A percentile compares a stretch with the other conserved stretches of the same genome.
Evolutionary conservation across 64 coral and sea anemone genomes (phyloP).

Genomic region (Cladopsammia gracilis): DNA sequence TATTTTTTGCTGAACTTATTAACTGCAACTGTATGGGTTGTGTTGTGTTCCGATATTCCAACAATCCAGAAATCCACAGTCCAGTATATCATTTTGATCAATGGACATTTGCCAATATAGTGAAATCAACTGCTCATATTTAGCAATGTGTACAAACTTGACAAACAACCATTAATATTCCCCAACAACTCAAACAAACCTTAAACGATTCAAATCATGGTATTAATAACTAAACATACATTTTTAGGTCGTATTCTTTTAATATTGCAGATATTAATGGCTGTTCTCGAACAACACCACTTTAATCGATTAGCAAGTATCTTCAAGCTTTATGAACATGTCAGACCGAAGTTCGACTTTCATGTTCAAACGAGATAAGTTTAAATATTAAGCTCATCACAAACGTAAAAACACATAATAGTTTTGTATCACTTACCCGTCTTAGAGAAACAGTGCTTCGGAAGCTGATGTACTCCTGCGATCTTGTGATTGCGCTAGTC

Average conservation of each 20-base stretch:
- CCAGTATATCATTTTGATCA: too few species aligned
- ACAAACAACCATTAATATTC: not conserved
- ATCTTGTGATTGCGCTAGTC: constrained; percentile 69
- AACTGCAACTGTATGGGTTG: too few species aligned
- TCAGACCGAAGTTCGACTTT: not conserved
- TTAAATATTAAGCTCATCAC: not conserved
- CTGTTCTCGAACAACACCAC: too few species aligned
- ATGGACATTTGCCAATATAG: not conserved
- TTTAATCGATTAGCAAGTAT: too few species aligned
- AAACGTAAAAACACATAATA: not conserved
- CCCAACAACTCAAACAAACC: not conserved
- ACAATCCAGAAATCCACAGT: too few species aligned
- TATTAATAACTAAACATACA: too few species aligned
- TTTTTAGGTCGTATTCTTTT: too few species aligned
- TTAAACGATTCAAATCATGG: too few species aligned
- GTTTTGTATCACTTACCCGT: constrained; percentile 56
- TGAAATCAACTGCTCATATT: not conserved
- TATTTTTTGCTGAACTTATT: too few species aligned
- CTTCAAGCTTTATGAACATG: too few species aligned
- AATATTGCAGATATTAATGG: too few species aligned
- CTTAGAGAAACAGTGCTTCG: constrained; percentile 83
- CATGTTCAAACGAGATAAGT: not conserved
- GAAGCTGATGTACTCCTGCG: constrained; percentile 92
- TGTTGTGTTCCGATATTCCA: too few species aligned
- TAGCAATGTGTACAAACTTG: not conserved